Base-by-base conservation (phyloP, 2,888 invertebrate species). In the Candidula unifasciata region DNA sequence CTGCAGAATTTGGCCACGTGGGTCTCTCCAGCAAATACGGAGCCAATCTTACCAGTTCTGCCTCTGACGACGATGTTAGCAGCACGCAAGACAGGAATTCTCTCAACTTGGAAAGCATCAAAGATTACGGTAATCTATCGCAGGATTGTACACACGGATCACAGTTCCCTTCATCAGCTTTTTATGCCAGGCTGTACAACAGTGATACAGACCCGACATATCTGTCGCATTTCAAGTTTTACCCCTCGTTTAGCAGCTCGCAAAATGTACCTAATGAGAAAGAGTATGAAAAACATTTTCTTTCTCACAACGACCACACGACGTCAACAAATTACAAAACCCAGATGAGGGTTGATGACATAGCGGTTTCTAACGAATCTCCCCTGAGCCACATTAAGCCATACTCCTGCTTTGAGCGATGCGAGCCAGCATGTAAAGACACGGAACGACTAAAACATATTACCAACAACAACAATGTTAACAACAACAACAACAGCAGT, bases 151-250 rank as follows among this genome's bases (percentile, higher is more conserved):
- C 83, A 3, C 27, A 69, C n/a, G 24, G 71, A 6, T 30, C 78
- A 18, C 57, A 71, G 1, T 21, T 79, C 2, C 52, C 84, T 0
- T 57, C 84, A 0, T 68, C 84, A 21, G 37, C 79, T 33, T 54
- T 84, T 21, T 84, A 84, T 68, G 80, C 84, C 27, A 60, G 80
- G 37, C 35, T 84, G 24, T 80, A 80, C 76, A 66, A 71, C 27
- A 21, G 66, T 1, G 83, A 83, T 10, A 18, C 57, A 1, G 79
- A 78, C 21, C 5, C 35, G 30, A 18, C 83, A 0, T 83, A 80
- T 30, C 76, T 84, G 24, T 76, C 84, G 0, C 80, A 57, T 30
- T 84, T 84, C 33, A 84, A 80, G 68, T 73, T 80, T n/a, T 84
- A 76, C 57, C 76, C 84, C 1, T 66, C 80, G 21, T 68, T 80